Evolutionary conservation across 2,113 vertebrate genomes (phyloP).

Genomic region (Fukomys damarensis): DNA sequence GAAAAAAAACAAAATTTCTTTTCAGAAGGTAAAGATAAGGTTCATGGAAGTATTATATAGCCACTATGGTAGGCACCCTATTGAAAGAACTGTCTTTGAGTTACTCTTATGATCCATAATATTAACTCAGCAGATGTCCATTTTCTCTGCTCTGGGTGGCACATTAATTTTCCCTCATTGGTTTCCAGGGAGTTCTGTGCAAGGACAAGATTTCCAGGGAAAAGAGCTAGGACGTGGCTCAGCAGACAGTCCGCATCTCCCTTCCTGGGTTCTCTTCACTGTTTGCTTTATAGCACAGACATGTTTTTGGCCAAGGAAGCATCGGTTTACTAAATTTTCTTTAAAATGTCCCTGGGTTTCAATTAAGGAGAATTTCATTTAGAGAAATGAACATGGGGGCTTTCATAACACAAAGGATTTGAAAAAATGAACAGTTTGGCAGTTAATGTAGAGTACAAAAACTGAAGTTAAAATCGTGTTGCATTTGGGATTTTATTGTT

Average conservation of each 20-base stretch:
- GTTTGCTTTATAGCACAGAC: constrained; percentile 36
- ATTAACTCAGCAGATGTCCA: constrained; percentile 61
- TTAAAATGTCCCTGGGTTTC: constrained; percentile 41
- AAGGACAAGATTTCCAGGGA: not conserved
- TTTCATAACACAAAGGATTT: constrained; percentile 54
- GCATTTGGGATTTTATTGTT: too few relatives aligned
- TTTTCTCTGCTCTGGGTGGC: constrained; percentile 56
- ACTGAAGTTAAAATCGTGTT: not conserved
- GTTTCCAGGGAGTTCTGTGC: constrained; percentile 17
- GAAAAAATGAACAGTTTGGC: not conserved
- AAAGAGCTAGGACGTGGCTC: not conserved
- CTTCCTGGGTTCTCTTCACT: not conserved
- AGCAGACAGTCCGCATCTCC: not conserved
- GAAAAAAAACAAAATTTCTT: constrained; percentile 57
- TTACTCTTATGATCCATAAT: constrained; percentile 60
- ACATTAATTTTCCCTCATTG: constrained; percentile 22
- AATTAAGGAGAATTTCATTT: constrained; percentile 56
- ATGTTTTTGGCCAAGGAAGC: constrained; percentile 56
- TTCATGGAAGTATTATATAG: constrained; percentile 57
- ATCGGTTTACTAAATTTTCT: constrained; percentile 62
- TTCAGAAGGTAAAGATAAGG: constrained; percentile 46
- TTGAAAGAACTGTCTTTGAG: constrained; percentile 61
- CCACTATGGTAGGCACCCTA: constrained; percentile 24
- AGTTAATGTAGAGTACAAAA: not conserved
- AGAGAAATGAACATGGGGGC: not conserved